phyloP scores from a whole-genome alignment of 2,113 vertebrate genomes.

The Anarrhichthys ocellatus region DNA sequence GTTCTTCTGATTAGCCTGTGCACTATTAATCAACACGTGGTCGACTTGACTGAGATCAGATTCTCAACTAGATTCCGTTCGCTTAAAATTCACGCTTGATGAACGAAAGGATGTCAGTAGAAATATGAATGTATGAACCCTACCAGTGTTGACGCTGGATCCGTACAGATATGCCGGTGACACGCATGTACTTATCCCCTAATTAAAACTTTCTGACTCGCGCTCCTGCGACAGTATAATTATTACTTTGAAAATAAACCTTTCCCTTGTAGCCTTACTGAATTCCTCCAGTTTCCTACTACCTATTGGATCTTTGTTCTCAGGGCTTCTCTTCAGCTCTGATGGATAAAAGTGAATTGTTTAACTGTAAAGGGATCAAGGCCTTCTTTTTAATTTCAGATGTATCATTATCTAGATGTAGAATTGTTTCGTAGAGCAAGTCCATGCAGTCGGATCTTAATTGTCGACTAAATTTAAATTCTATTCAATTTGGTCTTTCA shows the following conservation, averaged over 20 bases:
- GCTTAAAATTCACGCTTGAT: background rate
- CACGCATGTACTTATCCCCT: constrained; percentile 49
- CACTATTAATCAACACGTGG: background rate
- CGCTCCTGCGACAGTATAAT: constrained; percentile 65
- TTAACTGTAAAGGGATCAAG: constrained; percentile 19
- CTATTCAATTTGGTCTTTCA: background rate
- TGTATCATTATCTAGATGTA: constrained; percentile 13
- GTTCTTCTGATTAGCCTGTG: constrained; percentile 7
- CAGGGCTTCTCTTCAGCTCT: background rate
- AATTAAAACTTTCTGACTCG: constrained; percentile 64
- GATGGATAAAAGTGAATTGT: constrained; percentile 13
- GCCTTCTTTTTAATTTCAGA: constrained; percentile 16
- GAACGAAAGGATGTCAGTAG: background rate
- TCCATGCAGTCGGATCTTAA: constrained; percentile 6
- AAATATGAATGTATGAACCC: background rate
- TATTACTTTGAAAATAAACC: constrained; percentile 61
- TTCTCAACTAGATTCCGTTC: background rate
- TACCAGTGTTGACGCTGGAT: background rate
- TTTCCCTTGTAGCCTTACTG: constrained; percentile 28
- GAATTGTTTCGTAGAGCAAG: background rate
- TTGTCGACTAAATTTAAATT: constrained; percentile 14
- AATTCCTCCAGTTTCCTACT: constrained; percentile 16
- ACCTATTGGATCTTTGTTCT: constrained; percentile 16
- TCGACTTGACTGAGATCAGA: background rate
- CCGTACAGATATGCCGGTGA: constrained; percentile 10